Evolutionary conservation across 2,797 vertebrate species (phyloP), one percentile per base, ranked within the genome.

Genomic region (Oryzias dopingdopingensis): DNA sequence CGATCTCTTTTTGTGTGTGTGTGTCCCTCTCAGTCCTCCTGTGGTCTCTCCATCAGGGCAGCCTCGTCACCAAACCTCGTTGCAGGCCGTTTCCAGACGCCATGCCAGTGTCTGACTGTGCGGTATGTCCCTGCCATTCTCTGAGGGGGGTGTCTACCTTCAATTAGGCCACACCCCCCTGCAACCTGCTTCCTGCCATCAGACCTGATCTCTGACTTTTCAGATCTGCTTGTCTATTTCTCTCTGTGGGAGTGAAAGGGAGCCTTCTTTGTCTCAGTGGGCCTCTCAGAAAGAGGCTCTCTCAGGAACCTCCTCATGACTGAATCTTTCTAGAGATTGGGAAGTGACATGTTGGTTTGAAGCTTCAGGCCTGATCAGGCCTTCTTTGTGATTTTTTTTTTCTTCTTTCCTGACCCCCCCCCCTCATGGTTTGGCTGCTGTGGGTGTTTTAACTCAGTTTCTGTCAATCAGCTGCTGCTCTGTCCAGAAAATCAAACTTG

Each of bases 11-110:
- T 49, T 79, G 59, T 80, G 22, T 70, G 50, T 77, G 58, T 90
- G 67, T 86, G 58, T 86, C 75, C 84, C 75, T 69, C 29, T 32
- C 29, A 74, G 86, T 89, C 84, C 90, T 88, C 88, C 88, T 92
- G 80, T 92, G 86, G 86, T 94, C 84, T 95, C 89, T 94, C 90
- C 92, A 94, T 93, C 91, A 95, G 94, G 94, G 91, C 67, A 88
- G 80, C 82, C 87, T 93, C 88, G 83, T 92, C 91, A 89, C 87
- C 89, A 93, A 93, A 93, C 85, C 85, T 82, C 87, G 90, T 88
- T 91, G 88, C 90, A 93, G 92, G 92, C 92, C 88, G 85, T 92
- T 91, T 80, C 88, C 91, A 74, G 93, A 94, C 85, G 86, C 81
- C 89, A 86, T 87, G 85, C 89, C 89, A 73, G 73, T 90, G 87